Evolutionary conservation across 2,888 invertebrate genomes (phyloP), one percentile per base, ranked within the genome.

Genomic region (Lithosia quadra): DNA sequence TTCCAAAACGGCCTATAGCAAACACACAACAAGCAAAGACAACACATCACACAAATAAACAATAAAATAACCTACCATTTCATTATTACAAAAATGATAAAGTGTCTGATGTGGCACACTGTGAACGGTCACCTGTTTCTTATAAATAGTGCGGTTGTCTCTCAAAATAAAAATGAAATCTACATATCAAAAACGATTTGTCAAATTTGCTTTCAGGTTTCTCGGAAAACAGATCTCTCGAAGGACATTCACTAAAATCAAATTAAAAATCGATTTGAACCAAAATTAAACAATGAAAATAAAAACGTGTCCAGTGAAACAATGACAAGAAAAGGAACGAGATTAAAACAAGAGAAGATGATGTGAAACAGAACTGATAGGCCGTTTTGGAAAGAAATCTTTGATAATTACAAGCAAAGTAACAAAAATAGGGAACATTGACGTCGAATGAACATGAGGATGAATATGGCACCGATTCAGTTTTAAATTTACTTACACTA

Each of bases 1-100:
- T 94, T 94, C 95, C 94, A 95, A 95, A 94, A 94, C 95, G 95
- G 94, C 94, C 94, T 93, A 94, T 93, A 94, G 92, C 94, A 94
- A 92, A 94, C 92, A 94, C 94, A 94, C 94, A 92, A 89, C 90
- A 94, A 94, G 94, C 94, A 90, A 90, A 88, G 88, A 91, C 91
- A 89, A 90, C 91, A 93, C 90, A 92, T 88, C 89, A 92, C 91
- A 92, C 89, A 90, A 91, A 91, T 89, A 89, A 86, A 89, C 82
- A 86, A 80, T 76, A 88, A 88, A 63, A 88, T 86, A 92, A 91
- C 90, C 86, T 90, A 90, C 91, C 90, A 87, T 86, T 85, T 86
- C 76, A 77, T 86, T 85, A 85, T 80, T 81, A 82, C 82, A 82
- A 72, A 87, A 89, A 91, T 88, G 82, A 89, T 85, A 90, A 89